A percentile compares a stretch with the other conserved stretches of the same genome.
These are phyloP conservation scores for Halcyon smyrnensis DNA, from an alignment of 2,797 vertebrate genomes.

Conservation along the genomic window DNA sequence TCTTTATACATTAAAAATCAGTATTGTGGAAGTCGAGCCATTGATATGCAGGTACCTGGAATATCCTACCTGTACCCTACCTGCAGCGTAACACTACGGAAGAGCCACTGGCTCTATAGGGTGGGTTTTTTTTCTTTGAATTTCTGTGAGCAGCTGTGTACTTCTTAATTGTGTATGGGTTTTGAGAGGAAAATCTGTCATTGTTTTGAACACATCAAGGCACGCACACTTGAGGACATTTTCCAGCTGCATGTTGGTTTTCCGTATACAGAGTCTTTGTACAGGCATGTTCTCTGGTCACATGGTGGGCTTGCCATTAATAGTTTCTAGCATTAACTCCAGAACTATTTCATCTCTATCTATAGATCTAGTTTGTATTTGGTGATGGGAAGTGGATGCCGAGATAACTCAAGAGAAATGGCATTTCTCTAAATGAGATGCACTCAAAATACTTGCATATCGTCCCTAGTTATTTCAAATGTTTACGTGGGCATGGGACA, in stretches of 20 bases:
- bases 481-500: slow-evolving; percentile 19
- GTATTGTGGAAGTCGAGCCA: neutral
- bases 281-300: slow-evolving; percentile 62
- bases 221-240: neutral
- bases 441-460: slow-evolving; percentile 58
- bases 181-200: slow-evolving; percentile 32
- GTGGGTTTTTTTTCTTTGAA: neutral
- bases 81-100: neutral
- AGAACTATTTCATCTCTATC: slow-evolving; percentile 73
- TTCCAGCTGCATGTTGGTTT: slow-evolving; percentile 57
- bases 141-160: slow-evolving; percentile 6
- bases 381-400: slow-evolving; percentile 68
- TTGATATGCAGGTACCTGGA: neutral
- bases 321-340: slow-evolving; percentile 69
- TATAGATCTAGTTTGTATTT: slow-evolving; percentile 71
- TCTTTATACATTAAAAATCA: neutral
- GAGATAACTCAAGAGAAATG: slow-evolving; percentile 62
- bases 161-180: slow-evolving; percentile 16
- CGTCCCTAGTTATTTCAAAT: neutral
- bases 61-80: neutral
- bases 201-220: slow-evolving; percentile 58
- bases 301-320: slow-evolving; percentile 72
- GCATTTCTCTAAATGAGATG: slow-evolving; percentile 59
- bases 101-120: neutral
- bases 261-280: slow-evolving; percentile 48